A percentile compares a stretch with the other conserved stretches of the same genome.
Conservation (phyloP, 2,888 invertebrate species). For the Erannis defoliaria region DNA sequence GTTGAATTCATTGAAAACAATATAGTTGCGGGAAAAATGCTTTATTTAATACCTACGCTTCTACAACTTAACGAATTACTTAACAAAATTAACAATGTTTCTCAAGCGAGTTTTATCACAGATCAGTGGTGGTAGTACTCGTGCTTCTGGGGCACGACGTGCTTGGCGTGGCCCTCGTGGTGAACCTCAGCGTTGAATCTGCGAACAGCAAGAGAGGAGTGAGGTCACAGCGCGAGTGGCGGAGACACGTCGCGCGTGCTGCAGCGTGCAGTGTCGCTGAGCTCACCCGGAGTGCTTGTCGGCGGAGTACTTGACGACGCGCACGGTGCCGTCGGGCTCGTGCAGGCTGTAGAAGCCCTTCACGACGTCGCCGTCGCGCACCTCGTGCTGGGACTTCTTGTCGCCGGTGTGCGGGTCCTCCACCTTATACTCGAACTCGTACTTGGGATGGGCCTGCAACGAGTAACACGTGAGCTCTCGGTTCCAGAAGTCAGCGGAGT, state of each 20-base stretch:
- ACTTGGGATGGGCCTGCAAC: slow-evolving; percentile 55
- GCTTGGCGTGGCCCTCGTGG: slow-evolving; percentile 51
- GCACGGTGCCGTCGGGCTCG: slow-evolving; percentile 80
- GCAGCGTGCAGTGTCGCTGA: background rate
- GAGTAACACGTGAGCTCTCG: slow-evolving; percentile 13
- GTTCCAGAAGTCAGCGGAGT: background rate
- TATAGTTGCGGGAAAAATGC: too few relatives aligned
- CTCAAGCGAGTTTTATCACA: too few relatives aligned
- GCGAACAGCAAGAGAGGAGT: slow-evolving; percentile 18
- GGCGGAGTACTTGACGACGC: slow-evolving; percentile 80
- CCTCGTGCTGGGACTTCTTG: slow-evolving; percentile 74
- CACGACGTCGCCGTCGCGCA: slow-evolving; percentile 82
- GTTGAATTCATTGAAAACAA: too few relatives aligned
- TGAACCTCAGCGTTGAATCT: slow-evolving; percentile 63
- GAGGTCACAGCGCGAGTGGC: background rate
- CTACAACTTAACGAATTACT: too few relatives aligned
- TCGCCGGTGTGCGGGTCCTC: slow-evolving; percentile 78
- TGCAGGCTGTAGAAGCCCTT: slow-evolving; percentile 84
- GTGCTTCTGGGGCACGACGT: slow-evolving; percentile 48
- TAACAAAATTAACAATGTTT: too few relatives aligned
- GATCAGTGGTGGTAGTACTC: slow-evolving; percentile 2
- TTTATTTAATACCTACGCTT: too few relatives aligned
- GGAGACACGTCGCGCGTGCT: background rate
- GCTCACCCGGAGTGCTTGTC: slow-evolving; percentile 59
- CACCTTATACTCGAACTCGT: slow-evolving; percentile 74